Conservation (phyloP, 2,888 invertebrate genomes). For the Leucophenga montana region DNA sequence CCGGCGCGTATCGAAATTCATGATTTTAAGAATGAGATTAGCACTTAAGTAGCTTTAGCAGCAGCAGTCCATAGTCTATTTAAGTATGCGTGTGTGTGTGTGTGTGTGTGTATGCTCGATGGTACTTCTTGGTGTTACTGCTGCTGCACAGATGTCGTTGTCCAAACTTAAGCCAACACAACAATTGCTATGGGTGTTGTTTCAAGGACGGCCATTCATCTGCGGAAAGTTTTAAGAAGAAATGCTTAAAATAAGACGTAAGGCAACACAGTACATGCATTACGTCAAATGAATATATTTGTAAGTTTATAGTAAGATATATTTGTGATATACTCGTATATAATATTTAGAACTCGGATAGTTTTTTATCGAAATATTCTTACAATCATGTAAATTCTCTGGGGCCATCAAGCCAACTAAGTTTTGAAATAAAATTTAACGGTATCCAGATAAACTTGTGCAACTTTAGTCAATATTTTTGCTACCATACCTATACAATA, state of each 20-base stretch:
- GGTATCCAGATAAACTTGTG: too few species aligned
- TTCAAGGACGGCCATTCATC: constrained; percentile 65
- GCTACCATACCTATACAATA: too few species aligned
- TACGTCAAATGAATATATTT: too few species aligned
- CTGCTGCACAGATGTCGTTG: constrained; percentile 15
- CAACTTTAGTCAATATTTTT: too few species aligned
- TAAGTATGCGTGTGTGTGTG: not conserved
- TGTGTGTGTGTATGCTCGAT: not conserved
- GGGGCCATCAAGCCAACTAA: too few species aligned
- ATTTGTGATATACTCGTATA: too few species aligned
- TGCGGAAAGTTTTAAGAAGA: constrained; percentile 22
- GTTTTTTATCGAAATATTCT: too few species aligned
- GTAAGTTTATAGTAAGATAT: too few species aligned
- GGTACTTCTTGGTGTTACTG: constrained; percentile 12
- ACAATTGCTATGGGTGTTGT: constrained; percentile 52
- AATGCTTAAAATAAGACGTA: not conserved
- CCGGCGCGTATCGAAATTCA: constrained; percentile 3
- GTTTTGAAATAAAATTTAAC: too few species aligned
- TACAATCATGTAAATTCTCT: too few species aligned
- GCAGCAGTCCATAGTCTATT: constrained; percentile 25
- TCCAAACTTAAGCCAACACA: constrained; percentile 4
- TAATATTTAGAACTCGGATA: too few species aligned
- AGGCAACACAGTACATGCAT: not conserved
- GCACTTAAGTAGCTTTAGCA: constrained; percentile 59
- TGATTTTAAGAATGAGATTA: constrained; percentile 44